A percentile compares a stretch with the other conserved stretches of the same genome.
These are phyloP conservation scores for Semaprochilodus insignis DNA, from an alignment of 2,797 vertebrate species.

Conservation along the genomic window DNA sequence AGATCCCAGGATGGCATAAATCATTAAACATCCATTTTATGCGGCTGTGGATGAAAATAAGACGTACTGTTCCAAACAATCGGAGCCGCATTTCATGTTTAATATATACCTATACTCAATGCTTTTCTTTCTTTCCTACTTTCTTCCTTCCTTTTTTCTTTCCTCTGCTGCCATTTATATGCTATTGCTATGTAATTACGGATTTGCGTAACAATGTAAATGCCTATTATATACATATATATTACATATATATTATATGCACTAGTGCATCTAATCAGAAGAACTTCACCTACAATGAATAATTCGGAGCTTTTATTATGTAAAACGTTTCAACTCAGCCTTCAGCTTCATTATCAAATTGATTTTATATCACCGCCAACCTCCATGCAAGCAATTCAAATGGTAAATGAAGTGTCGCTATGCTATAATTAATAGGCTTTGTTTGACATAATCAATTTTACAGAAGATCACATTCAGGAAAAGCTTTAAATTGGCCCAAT, in stretches of 20 bases:
- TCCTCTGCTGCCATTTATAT: too few species aligned
- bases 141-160: too few species aligned
- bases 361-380: slow-evolving; percentile 28
- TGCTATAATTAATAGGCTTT: slow-evolving; percentile 11
- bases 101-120: background rate
- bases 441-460: slow-evolving; percentile 2
- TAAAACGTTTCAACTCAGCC: background rate
- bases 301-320: background rate
- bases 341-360: slow-evolving; percentile 30
- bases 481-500: background rate
- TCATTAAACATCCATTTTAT: background rate
- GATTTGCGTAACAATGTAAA: background rate
- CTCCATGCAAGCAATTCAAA: slow-evolving; percentile 29
- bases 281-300: background rate
- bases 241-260: background rate
- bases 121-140: background rate
- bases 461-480: background rate
- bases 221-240: background rate
- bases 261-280: background rate
- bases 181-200: too few species aligned
- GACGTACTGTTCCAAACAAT: background rate
- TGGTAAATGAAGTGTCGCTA: background rate
- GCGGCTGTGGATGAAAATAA: slow-evolving; percentile 15
- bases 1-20: background rate
- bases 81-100: background rate